Percentiles rank a stretch among this genome's conserved stretches.
Evolutionary conservation across 35 echinoderm and acorn worm genomes (phyloP).

Genomic region (Anneissia japonica): DNA sequence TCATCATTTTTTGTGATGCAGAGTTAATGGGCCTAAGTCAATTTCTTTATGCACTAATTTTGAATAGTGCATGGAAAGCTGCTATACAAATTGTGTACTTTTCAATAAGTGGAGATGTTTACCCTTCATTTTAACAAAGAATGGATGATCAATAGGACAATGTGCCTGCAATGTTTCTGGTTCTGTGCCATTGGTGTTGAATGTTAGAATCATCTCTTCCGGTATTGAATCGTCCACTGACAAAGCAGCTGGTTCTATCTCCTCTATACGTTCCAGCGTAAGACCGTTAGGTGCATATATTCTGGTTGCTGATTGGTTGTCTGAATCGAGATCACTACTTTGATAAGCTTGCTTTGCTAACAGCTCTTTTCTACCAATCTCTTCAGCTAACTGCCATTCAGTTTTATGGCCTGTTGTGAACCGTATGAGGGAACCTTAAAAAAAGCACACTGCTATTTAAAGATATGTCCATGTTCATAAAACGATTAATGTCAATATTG

Average conservation of each 20-base stretch:
- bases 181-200: conserved; percentile 1
- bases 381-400: conserved; percentile 35
- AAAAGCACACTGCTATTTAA: not conserved
- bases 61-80: no score
- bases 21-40: no score
- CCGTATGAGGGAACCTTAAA: conserved; percentile 23
- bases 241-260: not conserved
- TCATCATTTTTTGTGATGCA: no score
- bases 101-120: not conserved
- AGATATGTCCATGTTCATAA: not conserved
- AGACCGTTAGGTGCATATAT: conserved; percentile 35
- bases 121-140: conserved; percentile 48
- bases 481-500: not conserved
- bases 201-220: conserved; percentile 28
- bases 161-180: conserved; percentile 1
- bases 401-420: conserved; percentile 33
- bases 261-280: conserved; percentile 25
- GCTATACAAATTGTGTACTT: not conserved
- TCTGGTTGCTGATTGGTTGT: conserved; percentile 16
- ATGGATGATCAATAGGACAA: conserved; percentile 42
- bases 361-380: conserved; percentile 30
- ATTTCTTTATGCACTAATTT: no score
- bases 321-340: not conserved
- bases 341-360: conserved; percentile 32
- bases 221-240: not conserved